Evolutionary conservation across 2,888 invertebrate species (phyloP), one percentile per base, ranked within the genome.

Genomic region (Lepidochrysops patricia): DNA sequence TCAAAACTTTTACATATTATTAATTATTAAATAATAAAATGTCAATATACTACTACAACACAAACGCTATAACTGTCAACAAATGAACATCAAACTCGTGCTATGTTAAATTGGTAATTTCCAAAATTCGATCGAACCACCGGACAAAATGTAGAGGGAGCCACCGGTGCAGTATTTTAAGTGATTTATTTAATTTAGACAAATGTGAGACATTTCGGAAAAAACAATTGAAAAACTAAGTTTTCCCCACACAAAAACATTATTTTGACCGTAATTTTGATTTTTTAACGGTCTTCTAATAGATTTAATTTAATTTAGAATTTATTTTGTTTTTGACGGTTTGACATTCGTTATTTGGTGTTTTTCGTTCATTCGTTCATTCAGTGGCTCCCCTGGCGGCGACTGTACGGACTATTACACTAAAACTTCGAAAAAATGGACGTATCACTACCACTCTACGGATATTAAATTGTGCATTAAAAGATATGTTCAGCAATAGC

Each of bases 1-100:
- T 84, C 79, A 79, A 86, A 87, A 87, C 43, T 75, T 72, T 79
- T 80, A 86, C 82, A 80, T 77, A 72, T n/a, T 77, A 72, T n/a
- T 70, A 79, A 80, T 79, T 79, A 71, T 72, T 69, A 81, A 74
- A 76, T 75, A 74, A 60, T 65, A 62, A 63, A 63, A 70, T 66
- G 68, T 71, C 70, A 67, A 43, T 63, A 62, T 48, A 27, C 65
- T 48, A 27, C 65, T 74, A 74, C 70, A 61, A 69, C 63, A 72
- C 23, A 57, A 25, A 60, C 15, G 15, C 52, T 52, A 52, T 52
- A 26, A 52, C 27, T 52, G 27, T 27, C 7, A 52, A 52, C 48
- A 52, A 52, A 58, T 58, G 9, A 58, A 50, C 25, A 34, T 34
- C 58, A 58, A 50, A 52, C 2, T 2, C 32, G 25, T 32, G 54